phyloP scores from a whole-genome alignment of 2,888 invertebrate genomes.

The Nomada flava region DNA sequence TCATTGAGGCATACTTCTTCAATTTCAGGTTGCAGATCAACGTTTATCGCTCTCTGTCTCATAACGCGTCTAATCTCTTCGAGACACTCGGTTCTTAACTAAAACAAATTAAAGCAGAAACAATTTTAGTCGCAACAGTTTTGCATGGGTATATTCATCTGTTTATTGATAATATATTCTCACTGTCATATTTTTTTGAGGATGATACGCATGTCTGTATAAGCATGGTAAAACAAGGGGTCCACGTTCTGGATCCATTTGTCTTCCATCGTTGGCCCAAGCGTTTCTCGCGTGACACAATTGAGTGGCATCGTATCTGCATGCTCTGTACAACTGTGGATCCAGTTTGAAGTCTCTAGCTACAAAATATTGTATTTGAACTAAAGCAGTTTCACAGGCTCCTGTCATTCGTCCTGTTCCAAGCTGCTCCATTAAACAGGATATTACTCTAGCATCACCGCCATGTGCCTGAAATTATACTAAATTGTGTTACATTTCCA shows the following conservation, averaged over 20 bases:
- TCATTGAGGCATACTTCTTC: slow-evolving; percentile 96
- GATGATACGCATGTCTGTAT: slow-evolving; percentile 87
- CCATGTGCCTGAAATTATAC: slow-evolving; percentile 86
- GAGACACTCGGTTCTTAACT: slow-evolving; percentile 86
- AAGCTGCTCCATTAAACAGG: slow-evolving; percentile 96
- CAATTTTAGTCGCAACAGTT: neutral
- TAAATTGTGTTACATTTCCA: slow-evolving; percentile 13
- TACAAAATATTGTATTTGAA: slow-evolving; percentile 99
- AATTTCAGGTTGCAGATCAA: slow-evolving; percentile 97
- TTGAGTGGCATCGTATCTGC: slow-evolving; percentile 93
- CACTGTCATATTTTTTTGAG: slow-evolving; percentile 82
- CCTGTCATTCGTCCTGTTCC: slow-evolving; percentile 93
- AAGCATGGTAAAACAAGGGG: slow-evolving; percentile 96
- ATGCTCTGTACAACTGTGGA: slow-evolving; percentile 94
- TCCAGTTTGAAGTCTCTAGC: slow-evolving; percentile 97
- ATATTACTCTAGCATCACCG: slow-evolving; percentile 93
- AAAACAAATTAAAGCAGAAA: neutral
- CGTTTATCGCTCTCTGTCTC: slow-evolving; percentile 95
- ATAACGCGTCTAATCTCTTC: slow-evolving; percentile 96
- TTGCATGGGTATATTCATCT: neutral
- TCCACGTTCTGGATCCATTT: slow-evolving; percentile 91
- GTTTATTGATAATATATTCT: slow-evolving; percentile 38
- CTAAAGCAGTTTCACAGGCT: slow-evolving; percentile 95
- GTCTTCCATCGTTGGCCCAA: slow-evolving; percentile 89
- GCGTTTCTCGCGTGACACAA: slow-evolving; percentile 92